Conservation (phyloP, 1,140 invertebrate genomes). For the Anthonomus grandis region DNA sequence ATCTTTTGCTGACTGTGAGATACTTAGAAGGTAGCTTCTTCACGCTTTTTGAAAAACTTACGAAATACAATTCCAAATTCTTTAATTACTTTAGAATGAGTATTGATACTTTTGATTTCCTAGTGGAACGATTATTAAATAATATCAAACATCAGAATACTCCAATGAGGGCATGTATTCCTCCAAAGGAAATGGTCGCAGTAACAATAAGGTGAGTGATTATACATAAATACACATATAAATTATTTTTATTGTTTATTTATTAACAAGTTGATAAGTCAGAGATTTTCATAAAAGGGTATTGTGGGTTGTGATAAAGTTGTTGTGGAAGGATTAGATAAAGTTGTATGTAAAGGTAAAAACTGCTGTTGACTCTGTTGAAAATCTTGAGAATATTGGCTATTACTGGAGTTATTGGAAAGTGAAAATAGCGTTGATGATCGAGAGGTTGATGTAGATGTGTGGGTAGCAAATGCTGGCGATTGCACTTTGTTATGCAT, state of each 20-base stretch:
- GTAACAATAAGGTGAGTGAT: neutral
- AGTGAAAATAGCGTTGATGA: neutral
- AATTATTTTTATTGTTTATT: neutral
- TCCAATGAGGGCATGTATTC: slow-evolving; percentile 1
- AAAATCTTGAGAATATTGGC: neutral
- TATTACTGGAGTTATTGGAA: neutral
- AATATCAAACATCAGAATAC: neutral
- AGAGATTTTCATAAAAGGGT: no score
- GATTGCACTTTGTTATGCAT: neutral
- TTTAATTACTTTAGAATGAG: slow-evolving; percentile 1
- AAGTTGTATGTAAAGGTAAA: neutral
- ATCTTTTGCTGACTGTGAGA: no score
- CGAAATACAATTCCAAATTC: neutral
- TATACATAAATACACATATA: neutral
- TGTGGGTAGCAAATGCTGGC: neutral
- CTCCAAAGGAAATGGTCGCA: slow-evolving; percentile 1
- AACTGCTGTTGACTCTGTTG: neutral
- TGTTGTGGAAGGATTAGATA: neutral
- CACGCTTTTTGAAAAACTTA: slow-evolving; percentile 2
- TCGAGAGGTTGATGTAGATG: neutral
- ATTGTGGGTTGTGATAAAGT: no score
- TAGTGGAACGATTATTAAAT: neutral
- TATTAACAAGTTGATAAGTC: neutral
- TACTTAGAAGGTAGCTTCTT: slow-evolving; percentile 1
- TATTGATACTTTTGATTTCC: neutral